phyloP scores from a whole-genome alignment of 2,797 vertebrate species.

The Brotula barbata region DNA sequence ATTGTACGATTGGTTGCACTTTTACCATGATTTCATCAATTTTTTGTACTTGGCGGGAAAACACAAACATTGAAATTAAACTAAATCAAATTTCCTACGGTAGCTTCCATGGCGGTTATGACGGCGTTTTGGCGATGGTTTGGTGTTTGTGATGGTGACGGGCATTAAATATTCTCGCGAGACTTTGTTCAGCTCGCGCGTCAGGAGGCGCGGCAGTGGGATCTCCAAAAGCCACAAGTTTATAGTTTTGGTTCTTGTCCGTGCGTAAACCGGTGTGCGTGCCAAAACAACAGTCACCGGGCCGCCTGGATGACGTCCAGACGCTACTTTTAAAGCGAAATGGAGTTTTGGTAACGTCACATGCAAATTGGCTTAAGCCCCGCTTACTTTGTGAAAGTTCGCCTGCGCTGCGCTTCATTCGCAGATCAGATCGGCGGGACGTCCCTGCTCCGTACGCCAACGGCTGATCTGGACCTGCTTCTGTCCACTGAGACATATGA shows the following conservation, averaged over 20 bases:
- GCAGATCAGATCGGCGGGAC: conserved; percentile 44
- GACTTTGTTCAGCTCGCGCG: background rate
- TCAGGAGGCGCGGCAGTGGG: background rate
- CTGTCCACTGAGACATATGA: conserved; percentile 34
- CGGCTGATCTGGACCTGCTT: conserved; percentile 22
- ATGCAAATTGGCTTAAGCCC: background rate
- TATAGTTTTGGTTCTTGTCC: conserved; percentile 5
- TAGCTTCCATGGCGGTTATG: too few species aligned
- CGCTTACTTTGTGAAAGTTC: conserved; percentile 35
- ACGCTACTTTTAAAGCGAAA: background rate
- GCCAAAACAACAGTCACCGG: conserved; percentile 3
- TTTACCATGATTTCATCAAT: too few species aligned
- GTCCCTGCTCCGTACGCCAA: conserved; percentile 43
- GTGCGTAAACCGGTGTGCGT: background rate
- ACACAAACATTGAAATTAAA: too few species aligned
- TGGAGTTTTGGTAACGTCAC: background rate
- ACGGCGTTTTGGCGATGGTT: too few species aligned
- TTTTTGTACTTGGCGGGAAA: too few species aligned
- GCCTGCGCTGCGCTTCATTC: conserved; percentile 2
- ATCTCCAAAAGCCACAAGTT: conserved; percentile 18
- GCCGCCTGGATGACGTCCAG: background rate
- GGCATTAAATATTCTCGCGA: conserved; percentile 40
- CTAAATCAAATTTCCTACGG: too few species aligned
- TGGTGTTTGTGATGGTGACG: too few species aligned
- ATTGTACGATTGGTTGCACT: too few species aligned